Percentiles rank a stretch among this genome's conserved stretches.
These are phyloP conservation scores for Lasiurus cinereus DNA, from an alignment of 2,113 vertebrate species.

Conservation along the genomic window DNA sequence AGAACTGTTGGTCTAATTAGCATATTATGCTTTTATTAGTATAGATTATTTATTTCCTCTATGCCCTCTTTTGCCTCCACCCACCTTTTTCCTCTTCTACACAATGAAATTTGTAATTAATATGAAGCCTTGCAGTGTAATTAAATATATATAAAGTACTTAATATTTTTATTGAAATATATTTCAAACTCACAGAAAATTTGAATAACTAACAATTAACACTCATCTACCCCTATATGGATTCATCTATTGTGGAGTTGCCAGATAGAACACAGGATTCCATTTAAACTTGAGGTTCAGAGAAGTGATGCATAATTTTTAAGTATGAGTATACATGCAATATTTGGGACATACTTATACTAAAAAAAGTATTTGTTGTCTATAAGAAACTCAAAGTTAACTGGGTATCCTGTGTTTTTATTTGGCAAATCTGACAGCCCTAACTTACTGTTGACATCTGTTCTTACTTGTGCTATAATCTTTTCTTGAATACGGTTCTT, in stretches of 20 bases:
- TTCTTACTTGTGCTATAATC: not conserved
- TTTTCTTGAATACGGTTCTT: slow-evolving; percentile 9
- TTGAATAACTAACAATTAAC: not conserved
- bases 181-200: slow-evolving; percentile 27
- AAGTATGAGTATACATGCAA: not conserved
- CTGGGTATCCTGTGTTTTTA: slow-evolving; percentile 49
- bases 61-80: no score
- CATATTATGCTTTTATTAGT: no score
- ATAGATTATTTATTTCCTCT: no score
- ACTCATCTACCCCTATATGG: not conserved
- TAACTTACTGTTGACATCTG: slow-evolving; percentile 39
- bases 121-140: not conserved
- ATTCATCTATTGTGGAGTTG: not conserved
- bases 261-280: not conserved
- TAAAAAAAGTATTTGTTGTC: slow-evolving; percentile 20
- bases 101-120: slow-evolving; percentile 1
- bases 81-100: not conserved
- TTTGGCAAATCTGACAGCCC: slow-evolving; percentile 28
- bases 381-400: slow-evolving; percentile 52
- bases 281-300: slow-evolving; percentile 17
- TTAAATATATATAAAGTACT: not conserved
- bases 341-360: not conserved
- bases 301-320: slow-evolving; percentile 26
- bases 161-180: not conserved
- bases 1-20: no score